Conservation (phyloP, 2,113 vertebrate genomes). For the Salminus brasiliensis region DNA sequence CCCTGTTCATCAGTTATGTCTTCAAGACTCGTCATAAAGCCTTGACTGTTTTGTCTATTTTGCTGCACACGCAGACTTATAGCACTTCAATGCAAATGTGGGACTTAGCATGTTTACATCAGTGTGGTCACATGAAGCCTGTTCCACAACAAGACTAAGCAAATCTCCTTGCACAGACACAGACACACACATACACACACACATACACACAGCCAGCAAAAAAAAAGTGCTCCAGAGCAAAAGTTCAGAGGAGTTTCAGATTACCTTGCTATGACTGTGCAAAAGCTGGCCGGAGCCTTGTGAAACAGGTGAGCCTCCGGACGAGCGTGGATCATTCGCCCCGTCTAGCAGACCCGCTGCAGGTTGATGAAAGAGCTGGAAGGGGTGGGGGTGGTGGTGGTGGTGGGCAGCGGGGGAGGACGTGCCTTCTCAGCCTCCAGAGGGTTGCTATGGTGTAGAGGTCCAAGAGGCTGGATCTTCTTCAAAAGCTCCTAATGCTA, state of each 20-base stretch:
- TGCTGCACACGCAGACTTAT: not conserved
- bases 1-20: too few relatives aligned
- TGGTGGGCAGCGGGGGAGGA: too few relatives aligned
- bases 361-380: constrained; percentile 37
- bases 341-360: not conserved
- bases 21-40: not conserved
- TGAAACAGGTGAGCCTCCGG: constrained; percentile 5
- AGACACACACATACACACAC: too few relatives aligned
- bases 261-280: constrained; percentile 27
- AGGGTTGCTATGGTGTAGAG: constrained; percentile 50
- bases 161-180: too few relatives aligned
- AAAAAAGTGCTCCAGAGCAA: not conserved
- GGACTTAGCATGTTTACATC: not conserved
- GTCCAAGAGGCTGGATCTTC: constrained; percentile 52
- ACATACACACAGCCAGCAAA: not conserved
- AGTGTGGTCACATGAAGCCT: not conserved
- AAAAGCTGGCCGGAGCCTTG: not conserved
- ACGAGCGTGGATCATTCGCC: not conserved
- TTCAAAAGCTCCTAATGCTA: constrained; percentile 55
- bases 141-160: not conserved
- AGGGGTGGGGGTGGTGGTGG: constrained; percentile 51
- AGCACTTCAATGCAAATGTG: not conserved
- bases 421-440: constrained; percentile 57
- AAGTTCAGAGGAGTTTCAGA: constrained; percentile 11
- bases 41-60: not conserved